Conservation (phyloP, 2,797 vertebrate genomes). For the Silurus aristotelis region DNA sequence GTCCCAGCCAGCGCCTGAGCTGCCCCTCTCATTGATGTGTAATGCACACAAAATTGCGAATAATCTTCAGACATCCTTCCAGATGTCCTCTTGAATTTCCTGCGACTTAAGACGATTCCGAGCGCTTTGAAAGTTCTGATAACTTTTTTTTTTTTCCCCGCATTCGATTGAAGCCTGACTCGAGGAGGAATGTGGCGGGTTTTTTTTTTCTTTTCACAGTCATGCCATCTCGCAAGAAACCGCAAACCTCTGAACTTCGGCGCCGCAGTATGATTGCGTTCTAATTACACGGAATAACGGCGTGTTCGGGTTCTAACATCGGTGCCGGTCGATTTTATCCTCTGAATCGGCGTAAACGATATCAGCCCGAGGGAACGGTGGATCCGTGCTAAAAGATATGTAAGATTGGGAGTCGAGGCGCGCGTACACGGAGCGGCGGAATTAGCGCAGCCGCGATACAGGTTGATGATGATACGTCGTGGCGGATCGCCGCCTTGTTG, state of each 20-base stretch:
- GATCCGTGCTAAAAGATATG: slow-evolving; percentile 25
- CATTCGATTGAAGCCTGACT: slow-evolving; percentile 75
- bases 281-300: not conserved
- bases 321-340: not conserved
- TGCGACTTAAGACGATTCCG: slow-evolving; percentile 78
- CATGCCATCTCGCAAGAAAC: slow-evolving; percentile 31
- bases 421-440: not conserved
- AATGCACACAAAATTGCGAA: slow-evolving; percentile 80
- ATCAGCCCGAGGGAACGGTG: slow-evolving; percentile 28
- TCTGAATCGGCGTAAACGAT: slow-evolving; percentile 15
- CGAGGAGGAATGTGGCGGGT: slow-evolving; percentile 70
- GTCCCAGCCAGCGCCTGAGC: slow-evolving; percentile 61
- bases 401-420: slow-evolving; percentile 2
- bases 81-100: slow-evolving; percentile 83
- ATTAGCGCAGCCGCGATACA: not conserved
- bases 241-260: not conserved
- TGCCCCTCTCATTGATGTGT: slow-evolving; percentile 76
- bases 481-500: slow-evolving; percentile 26
- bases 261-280: too few species aligned
- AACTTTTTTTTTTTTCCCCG: slow-evolving; percentile 70
- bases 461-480: slow-evolving; percentile 20
- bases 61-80: slow-evolving; percentile 81
- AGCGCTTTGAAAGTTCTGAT: slow-evolving; percentile 81
- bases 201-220: not conserved
- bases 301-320: too few species aligned